Evolutionary conservation across 1,140 invertebrate genomes (phyloP), one percentile per base, ranked within the genome.

Genomic region (Drosophila malerkotliana): DNA sequence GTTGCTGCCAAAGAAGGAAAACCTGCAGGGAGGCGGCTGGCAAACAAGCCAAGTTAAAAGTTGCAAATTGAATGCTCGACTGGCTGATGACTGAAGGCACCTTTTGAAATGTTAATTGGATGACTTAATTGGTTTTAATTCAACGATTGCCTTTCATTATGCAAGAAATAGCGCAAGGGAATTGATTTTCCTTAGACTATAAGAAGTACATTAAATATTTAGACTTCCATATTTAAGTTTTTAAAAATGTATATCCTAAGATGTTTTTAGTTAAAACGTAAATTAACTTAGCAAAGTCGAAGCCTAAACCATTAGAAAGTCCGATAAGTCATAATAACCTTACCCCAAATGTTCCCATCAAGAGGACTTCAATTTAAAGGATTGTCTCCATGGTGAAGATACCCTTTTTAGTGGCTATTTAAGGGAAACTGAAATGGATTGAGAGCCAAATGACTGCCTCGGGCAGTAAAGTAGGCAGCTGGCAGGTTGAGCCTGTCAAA

Each of bases 61-160:
- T 71, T 71, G 44, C 44, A 39, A 32, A 57, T 57, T 47, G 64
- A 69, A 71, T 57, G 53, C 67, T 71, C 67, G 51, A 69, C 67
- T 71, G 67, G 30, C 66, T 68, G 63, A 48, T 69, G 63, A 45
- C 60, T 69, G 52, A 32, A 67, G 18, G 26, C 18, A 71, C 52
- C 67, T 71, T 71, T 71, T 71, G 52, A 69, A 71, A 49, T 69
- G 63, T 69, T 71, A 69, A 71, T 71, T 71, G 67, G 53, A 71
- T 18, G 63, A 30, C 67, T 57, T 71, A 71, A 71, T 71, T 69
- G 67, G 4, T 69, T 71, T 71, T 34, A 69, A 69, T 71, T 69
- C 67, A 56, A 12, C 37, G 53, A 45, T 62, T 58, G 53, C 55
- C 45, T 58, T 62, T 37, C 18, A 14, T 34, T 28, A 14, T 18